Conservation (phyloP, 2,113 vertebrate genomes). For the Microcebus ravelobensis region DNA sequence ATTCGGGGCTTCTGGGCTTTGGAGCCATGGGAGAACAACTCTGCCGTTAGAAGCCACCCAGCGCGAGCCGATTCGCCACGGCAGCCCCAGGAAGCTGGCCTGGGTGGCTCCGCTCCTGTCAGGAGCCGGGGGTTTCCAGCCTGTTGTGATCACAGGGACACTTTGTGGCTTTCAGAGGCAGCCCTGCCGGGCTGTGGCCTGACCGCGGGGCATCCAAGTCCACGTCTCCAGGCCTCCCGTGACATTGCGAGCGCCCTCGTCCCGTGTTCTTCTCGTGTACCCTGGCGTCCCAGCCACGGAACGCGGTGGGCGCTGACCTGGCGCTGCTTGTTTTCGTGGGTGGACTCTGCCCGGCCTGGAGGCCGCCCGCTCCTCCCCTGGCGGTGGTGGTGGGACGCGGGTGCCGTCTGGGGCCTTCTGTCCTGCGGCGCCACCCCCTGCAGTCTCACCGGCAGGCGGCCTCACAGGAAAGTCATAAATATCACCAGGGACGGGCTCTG, state of each 20-base stretch:
- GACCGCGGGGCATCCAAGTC: rapidly evolving
- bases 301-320: constrained; percentile 58
- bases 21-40: background rate
- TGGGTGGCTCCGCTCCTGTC: background rate
- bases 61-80: background rate
- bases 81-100: background rate
- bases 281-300: background rate
- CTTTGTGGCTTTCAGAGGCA: background rate
- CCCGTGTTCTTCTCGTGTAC: background rate
- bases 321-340: constrained; percentile 56
- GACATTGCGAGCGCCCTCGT: background rate
- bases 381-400: constrained; percentile 35
- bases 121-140: background rate
- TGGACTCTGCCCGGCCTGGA: background rate
- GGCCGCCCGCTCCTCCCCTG: background rate
- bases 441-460: constrained; percentile 38
- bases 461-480: constrained; percentile 64
- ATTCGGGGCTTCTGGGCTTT: background rate
- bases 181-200: background rate
- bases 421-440: background rate
- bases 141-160: background rate
- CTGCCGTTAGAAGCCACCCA: background rate
- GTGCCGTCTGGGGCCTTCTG: constrained; percentile 13
- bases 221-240: background rate
- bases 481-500: constrained; percentile 36